Base-by-base conservation (phyloP, 2,888 invertebrate genomes). In the Suillia variegata region DNA sequence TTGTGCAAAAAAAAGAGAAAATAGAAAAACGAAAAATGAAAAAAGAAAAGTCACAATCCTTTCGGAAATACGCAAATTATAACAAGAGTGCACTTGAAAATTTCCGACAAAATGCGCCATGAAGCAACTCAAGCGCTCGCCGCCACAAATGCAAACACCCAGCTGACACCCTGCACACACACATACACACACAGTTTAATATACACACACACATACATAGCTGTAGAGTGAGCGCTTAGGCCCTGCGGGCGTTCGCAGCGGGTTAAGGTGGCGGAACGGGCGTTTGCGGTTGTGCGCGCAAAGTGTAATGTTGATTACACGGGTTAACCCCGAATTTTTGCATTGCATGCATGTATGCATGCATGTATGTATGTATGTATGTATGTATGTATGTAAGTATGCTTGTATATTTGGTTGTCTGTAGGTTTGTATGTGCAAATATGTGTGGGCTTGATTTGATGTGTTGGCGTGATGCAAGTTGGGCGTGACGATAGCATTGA, bases 81-180 rank as follows among this genome's bases (percentile, higher is more conserved):
- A 62, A 64, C 59, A 55, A 56, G n/a, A n/a, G 45, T 59, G 62
- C 61, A 61, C 63, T 67, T 67, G 65, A 67, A 65, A 63, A 51
- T 54, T 54, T 47, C 34, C 56, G 51, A 33, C 31, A 56, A 56
- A 59, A 53, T 33, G 51, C 55, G 42, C 52, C 26, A 13, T 17
- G 31, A 31, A 18, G 2, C 13, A n/a, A 10, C 2, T 1, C 52
- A 10, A 22, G 8, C 10, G 33, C 33, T n/a, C n/a, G n/a, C n/a
- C n/a, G 33, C 33, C 18, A 6, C 18, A 1, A 31, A 12, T 1
- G 18, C 51, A 17, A n/a, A 18, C 31, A n/a, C 33, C 51, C 26
- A 24, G 31, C 6, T 18, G 10, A n/a, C n/a, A n/a, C n/a, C n/a
- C n/a, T n/a, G n/a, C n/a, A n/a, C n/a, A n/a, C n/a, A n/a, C n/a